Base-by-base conservation (phyloP, 2,797 vertebrate species). In the Ptychadena robeensis region DNA sequence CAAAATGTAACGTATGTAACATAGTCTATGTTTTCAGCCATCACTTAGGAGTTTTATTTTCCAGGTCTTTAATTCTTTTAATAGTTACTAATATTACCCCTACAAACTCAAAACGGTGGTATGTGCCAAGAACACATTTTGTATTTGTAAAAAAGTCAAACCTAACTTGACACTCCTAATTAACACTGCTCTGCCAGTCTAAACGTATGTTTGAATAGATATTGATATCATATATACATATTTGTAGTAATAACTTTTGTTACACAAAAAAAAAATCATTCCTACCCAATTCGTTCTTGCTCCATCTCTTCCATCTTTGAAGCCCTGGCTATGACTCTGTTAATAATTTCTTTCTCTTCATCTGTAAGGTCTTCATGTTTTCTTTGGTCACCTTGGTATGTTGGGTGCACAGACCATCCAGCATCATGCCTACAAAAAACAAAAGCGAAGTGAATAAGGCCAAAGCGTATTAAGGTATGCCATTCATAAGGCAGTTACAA, bases 291-390 rank as follows among this genome's bases (percentile, higher is more conserved):
- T 63, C 97, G 93, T 82, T 97, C 91, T 86, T 97, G 95, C 89
- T 98, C 97, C 93, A 93, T 94, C 86, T 90, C 93, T 87, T 99
- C 97, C 94, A 99, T 97, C 87, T 93, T 94, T 91, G 96, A 93
- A 0, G 97, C 97, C 0, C 97, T 93, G 7, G 95, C 96, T 1
- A 99, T 95, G 14, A 99, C 97, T 0, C 92, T 67, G 94, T 98
- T 98, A 93, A 98, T 98, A 85, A 97, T 96, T 88, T 96, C 96
- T 91, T 97, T 98, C 91, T 99, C 97, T 88, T 98, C 96, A 0
- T 98, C 96, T 0, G 96, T 98, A 90, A 99, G 95, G 82, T 97
- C 96, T 73, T 94, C 96, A 1, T 88, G 76, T 83, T 92, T 94
- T 86, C 89, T 87, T 66, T 89, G 83, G 0, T 93, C 93, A 0